Conservation (phyloP, 2,888 invertebrate genomes). For the Hypomecis punctinalis region DNA sequence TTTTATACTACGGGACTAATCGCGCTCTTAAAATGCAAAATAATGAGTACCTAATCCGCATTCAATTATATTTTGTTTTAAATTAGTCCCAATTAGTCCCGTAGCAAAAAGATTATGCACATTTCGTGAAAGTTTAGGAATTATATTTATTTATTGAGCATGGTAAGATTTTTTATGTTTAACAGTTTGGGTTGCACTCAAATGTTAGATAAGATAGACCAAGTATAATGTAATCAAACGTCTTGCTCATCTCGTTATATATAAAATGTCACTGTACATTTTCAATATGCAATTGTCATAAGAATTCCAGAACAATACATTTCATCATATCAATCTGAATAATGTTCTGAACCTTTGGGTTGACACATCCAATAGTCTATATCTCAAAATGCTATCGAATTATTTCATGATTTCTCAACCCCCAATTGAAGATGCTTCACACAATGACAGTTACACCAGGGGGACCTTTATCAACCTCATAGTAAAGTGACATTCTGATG, state of each 20-base stretch:
- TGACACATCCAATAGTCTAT: not conserved
- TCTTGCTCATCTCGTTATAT: not conserved
- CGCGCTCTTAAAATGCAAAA: too few relatives aligned
- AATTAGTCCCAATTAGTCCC: too few relatives aligned
- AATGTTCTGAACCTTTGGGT: not conserved
- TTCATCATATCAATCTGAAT: constrained; percentile 8
- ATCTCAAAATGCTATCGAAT: constrained; percentile 30
- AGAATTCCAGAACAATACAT: not conserved
- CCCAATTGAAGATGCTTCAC: constrained; percentile 8
- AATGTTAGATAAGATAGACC: too few relatives aligned
- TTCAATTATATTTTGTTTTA: too few relatives aligned
- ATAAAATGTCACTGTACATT: not conserved
- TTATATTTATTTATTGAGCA: too few relatives aligned
- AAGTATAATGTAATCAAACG: too few relatives aligned
- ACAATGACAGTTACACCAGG: constrained; percentile 19
- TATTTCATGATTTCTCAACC: constrained; percentile 14
- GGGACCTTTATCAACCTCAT: constrained; percentile 14
- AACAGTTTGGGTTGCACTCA: too few relatives aligned
- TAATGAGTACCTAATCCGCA: too few relatives aligned
- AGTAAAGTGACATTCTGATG: constrained; percentile 6
- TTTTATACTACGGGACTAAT: too few relatives aligned
- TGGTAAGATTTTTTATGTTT: too few relatives aligned
- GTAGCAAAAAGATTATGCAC: too few relatives aligned
- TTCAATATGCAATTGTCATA: not conserved
- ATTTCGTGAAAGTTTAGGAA: too few relatives aligned